Evolutionary conservation across 2,113 vertebrate genomes (phyloP).

Genomic region (Chauna torquata): DNA sequence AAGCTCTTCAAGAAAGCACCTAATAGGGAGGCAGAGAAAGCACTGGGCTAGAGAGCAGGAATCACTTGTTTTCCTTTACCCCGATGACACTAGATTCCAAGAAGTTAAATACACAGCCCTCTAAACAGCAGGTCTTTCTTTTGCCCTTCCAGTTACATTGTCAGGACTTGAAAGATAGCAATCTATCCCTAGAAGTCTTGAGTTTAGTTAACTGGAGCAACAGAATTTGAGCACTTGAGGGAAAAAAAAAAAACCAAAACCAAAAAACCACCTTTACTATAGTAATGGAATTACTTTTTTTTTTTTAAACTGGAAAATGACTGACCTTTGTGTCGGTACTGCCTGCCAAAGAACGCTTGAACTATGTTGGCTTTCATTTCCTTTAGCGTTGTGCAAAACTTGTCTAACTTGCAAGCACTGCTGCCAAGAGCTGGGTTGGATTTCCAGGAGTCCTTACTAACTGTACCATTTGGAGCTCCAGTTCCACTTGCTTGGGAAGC

Average conservation of each 20-base stretch:
- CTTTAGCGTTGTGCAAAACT: neutral
- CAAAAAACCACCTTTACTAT: neutral
- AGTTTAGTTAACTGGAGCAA: neutral
- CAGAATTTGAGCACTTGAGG: rapidly evolving
- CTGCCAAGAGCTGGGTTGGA: neutral
- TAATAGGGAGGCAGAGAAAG: neutral
- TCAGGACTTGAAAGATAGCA: neutral
- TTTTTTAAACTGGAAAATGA: neutral
- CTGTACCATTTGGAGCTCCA: neutral
- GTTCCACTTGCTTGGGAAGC: neutral
- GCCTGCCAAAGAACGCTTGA: neutral
- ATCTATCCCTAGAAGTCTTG: neutral
- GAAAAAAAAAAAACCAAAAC: too few relatives aligned
- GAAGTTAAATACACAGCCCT: neutral
- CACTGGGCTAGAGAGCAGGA: neutral
- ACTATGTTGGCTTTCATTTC: neutral
- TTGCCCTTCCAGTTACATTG: neutral
- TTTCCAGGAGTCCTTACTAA: neutral
- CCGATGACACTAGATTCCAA: neutral
- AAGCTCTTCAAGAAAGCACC: neutral
- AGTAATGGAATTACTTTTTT: neutral
- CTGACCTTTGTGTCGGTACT: neutral
- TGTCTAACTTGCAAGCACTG: neutral
- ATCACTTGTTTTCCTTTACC: too few relatives aligned
- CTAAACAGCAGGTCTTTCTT: neutral